Evolutionary conservation across 2,888 invertebrate species (phyloP), one percentile per base, ranked within the genome.

Genomic region (Lobophora halterata): DNA sequence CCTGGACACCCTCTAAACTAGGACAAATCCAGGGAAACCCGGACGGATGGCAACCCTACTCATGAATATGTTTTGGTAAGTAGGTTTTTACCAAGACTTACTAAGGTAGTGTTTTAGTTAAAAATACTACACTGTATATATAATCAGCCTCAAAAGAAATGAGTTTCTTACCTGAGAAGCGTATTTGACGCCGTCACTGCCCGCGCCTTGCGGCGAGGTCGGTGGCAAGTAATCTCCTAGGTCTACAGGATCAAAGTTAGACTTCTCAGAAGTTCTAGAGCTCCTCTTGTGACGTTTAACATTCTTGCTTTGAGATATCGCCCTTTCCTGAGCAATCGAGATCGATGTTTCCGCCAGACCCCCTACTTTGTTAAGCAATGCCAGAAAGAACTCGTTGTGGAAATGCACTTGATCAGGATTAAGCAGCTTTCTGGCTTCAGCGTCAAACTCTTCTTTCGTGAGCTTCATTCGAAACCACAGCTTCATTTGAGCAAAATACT

Each of bases 331-430:
- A 17, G 76, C 71, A 50, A 88, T 80, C 5, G 61, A 72, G 28
- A 86, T 74, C 0, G 87, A 83, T 1, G 82, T 71, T 55, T 77
- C 88, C 0, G 86, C 81, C 34, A 86, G 68, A 17, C 81, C 83
- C 55, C 89, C 87, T 0, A 95, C 94, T 87, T 94, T 95, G 59
- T 93, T 92, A 17, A 95, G 83, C 20, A 97, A 85, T 0, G 95
- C 94, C 8, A 95, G 72, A 3, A 97, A 79, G 64, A 97, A 97
- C 61, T 93, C 91, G 77, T 97, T 97, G 71, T 97, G 97, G 33
- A 93, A 89, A 65, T 92, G 93, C 13, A 96, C 90, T 76, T 95
- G 93, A 26, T 95, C 92, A 3, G 89, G 79, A 4, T 89, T 89
- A 46, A 97, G 78, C 7, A 96, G 78, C 66, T 92, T 91, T 19